These are phyloP conservation scores for Ispidina lecontei DNA, from an alignment of 2,797 vertebrate genomes.

Conservation along the genomic window DNA sequence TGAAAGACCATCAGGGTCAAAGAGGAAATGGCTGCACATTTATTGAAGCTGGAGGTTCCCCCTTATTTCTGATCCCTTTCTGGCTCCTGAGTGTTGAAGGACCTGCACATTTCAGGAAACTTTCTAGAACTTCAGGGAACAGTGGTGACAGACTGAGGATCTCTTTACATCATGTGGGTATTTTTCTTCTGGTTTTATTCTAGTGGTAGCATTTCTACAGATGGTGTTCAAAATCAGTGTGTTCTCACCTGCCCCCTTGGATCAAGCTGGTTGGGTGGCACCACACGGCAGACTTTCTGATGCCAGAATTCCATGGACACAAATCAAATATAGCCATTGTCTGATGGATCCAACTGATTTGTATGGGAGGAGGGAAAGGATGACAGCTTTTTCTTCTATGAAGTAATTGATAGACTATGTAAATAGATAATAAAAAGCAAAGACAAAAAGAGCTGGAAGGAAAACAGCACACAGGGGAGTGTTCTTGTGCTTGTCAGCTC, in stretches of 20 bases:
- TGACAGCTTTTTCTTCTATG: neutral
- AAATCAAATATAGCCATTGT: neutral
- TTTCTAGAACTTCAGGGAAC: neutral
- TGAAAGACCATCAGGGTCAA: neutral
- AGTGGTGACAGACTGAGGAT: neutral
- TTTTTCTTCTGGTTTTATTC: neutral
- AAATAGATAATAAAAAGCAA: neutral
- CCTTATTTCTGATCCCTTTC: neutral
- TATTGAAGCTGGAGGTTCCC: neutral
- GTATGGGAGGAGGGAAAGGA: neutral
- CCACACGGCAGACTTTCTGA: neutral
- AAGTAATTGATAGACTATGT: neutral
- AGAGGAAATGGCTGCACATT: conserved; percentile 4
- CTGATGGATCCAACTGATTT: neutral
- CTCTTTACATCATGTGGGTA: neutral
- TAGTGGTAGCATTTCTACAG: neutral
- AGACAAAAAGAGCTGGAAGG: neutral
- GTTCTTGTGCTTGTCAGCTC: neutral
- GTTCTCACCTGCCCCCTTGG: neutral
- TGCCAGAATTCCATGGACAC: neutral
- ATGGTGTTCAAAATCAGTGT: neutral
- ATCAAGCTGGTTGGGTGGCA: neutral
- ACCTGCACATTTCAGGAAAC: neutral
- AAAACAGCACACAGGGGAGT: neutral
- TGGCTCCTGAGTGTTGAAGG: neutral